Percentiles rank a stretch among this genome's conserved stretches.
These are phyloP conservation scores for Ormyrus thymus DNA, from an alignment of 2,888 invertebrate species.

Conservation along the genomic window DNA sequence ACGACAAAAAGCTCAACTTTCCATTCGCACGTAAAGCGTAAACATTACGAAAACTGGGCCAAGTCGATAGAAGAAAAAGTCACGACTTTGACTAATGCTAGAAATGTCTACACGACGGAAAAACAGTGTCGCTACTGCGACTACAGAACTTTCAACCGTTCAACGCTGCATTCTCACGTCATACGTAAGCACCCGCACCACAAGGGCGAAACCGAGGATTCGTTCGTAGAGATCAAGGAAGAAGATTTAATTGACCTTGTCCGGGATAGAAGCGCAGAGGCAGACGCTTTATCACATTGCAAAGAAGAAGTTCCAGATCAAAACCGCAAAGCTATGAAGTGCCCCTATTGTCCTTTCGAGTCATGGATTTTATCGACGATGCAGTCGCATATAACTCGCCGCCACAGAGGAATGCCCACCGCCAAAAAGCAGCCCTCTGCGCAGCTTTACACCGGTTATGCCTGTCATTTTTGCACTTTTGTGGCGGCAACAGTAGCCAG, in stretches of 20 bases:
- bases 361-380: constrained; percentile 58
- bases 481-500: constrained; percentile 43
- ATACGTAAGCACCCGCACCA: background rate
- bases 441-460: constrained; percentile 49
- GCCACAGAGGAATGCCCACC: constrained; percentile 61
- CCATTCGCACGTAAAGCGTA: constrained; percentile 70
- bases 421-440: background rate
- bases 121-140: constrained; percentile 11
- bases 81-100: background rate
- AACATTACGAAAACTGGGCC: constrained; percentile 61
- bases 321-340: constrained; percentile 16
- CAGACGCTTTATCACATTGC: too few species aligned
- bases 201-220: too few species aligned
- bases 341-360: constrained; percentile 59
- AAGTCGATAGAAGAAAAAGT: constrained; percentile 4
- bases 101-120: background rate
- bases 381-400: constrained; percentile 55
- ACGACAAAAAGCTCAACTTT: constrained; percentile 66
- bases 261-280: background rate
- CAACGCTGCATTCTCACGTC: constrained; percentile 8
- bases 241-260: constrained; percentile 22
- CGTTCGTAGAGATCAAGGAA: background rate
- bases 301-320: background rate
- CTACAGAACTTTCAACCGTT: background rate
- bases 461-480: constrained; percentile 48